Evolutionary conservation across 1,140 invertebrate species (phyloP), one percentile per base, ranked within the genome.

Genomic region (Copidosoma floridanum): DNA sequence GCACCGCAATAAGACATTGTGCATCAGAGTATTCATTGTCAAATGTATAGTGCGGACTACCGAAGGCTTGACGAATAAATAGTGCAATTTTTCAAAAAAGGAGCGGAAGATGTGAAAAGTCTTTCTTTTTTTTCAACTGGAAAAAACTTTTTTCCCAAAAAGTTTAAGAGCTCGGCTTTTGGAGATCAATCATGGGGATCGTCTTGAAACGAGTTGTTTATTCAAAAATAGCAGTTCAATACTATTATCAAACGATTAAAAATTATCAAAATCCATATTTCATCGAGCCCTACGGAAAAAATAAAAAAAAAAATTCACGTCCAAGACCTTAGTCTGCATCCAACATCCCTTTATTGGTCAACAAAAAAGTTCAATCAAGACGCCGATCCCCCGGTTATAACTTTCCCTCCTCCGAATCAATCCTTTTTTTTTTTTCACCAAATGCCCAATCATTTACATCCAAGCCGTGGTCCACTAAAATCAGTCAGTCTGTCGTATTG

Each of bases 91-190:
- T 44, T 43, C 21, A 27, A 59, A 56, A 59, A 59, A 59, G 48
- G 37, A 50, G 35, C 37, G 56, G 56, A 57, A 57, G 47, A 57
- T 50, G 35, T 44, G 23, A 37, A 61, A 38, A 57, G 48, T 38
- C 38, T 52, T 64, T 43, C 47, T 57, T 37, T 48, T 52, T 53
- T 38, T 24, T 7, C 44, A 52, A 37, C 40, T 40, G 46, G n/a
- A 44, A 50, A 16, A 57, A 48, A 57, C n/a, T 48, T 40, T 48
- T 48, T 43, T 52, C 16, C 57, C 27, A 57, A 57, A 63, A 63
- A 57, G 53, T 52, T 21, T 44, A 21, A 57, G 47, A 57, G 51
- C 43, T 54, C 41, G 29, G 44, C 41, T 32, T 58, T 41, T 46
- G 24, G 14, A 38, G 35, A 40, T 52, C 51, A 38, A 48, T 48